Base-by-base conservation (phyloP, 2,797 vertebrate genomes). In the Arrhamphus sclerolepis region DNA sequence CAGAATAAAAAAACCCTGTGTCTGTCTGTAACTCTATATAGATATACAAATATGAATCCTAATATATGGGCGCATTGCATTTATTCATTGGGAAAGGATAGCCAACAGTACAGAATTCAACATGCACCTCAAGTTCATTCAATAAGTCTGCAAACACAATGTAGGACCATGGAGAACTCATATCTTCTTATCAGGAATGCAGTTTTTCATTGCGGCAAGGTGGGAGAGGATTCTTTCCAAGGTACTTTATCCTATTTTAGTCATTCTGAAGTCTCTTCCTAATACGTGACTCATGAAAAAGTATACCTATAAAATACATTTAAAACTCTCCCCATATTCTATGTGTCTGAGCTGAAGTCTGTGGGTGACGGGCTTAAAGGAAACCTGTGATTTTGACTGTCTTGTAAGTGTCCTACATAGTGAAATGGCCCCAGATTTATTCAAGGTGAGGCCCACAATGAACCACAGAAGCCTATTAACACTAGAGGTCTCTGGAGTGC, bases 11-110 rank as follows among this genome's bases (percentile, higher is more conserved):
- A 90, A 92, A 83, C 62, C 77, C 75, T 86, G 75, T 83, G 87
- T 91, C 89, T 91, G 86, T 85, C 87, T 90, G 75, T 84, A 84
- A 89, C 82, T 91, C 86, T 86, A 82, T 86, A 89, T 83, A 87
- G 86, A 92, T 84, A 89, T 83, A 91, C 89, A 92, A 90, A 92
- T 86, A 90, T 89, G 75, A 89, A 91, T 88, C 71, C 78, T 86
- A 81, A 91, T 84, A 88, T 84, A 84, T 72, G 82, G 82, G 75
- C 70, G 76, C 79, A 66, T 72, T 84, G 78, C 74, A 82, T 91
- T 85, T 77, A 79, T 87, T 72, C 83, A 81, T 70, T 62, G 63
- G 74, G 76, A 75, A 70, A 39, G 68, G 66, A 74, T 60, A 76
- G 79, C 71, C 80, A 80, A 83, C 76, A 77, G 76, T 62, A 57